Evolutionary conservation across 2,888 invertebrate genomes (phyloP).

Genomic region (Macrophya alboannulata): DNA sequence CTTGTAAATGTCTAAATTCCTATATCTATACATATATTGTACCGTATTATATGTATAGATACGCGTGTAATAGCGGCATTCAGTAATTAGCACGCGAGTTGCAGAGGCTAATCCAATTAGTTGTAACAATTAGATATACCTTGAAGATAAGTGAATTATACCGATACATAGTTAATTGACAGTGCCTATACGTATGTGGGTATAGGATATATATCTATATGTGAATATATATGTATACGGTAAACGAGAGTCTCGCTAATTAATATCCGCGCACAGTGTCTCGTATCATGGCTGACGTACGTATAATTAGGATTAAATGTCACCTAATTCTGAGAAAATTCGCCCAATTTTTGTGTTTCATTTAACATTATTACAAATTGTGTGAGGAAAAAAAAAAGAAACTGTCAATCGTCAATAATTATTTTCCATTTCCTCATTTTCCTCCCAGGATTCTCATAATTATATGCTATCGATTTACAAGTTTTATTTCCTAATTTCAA

Average conservation of each 20-base stretch:
- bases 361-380: no score
- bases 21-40: not conserved
- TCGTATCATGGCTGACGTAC: not conserved
- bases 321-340: no score
- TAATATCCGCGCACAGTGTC: not conserved
- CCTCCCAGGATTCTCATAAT: no score
- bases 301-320: no score
- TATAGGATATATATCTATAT: not conserved
- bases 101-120: slow-evolving; percentile 42
- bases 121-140: slow-evolving; percentile 53
- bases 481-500: no score
- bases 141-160: slow-evolving; percentile 39
- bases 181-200: not conserved
- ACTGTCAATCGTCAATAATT: no score
- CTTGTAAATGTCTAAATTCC: no score
- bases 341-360: no score
- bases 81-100: slow-evolving; percentile 42
- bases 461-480: no score
- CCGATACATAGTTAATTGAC: slow-evolving; percentile 36
- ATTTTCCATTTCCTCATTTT: no score
- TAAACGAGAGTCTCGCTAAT: slow-evolving; percentile 22
- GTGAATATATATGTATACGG: not conserved
- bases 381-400: no score
- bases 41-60: not conserved
- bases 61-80: not conserved